Base-by-base conservation (phyloP, 2,113 vertebrate species). In the Propithecus coquereli region DNA sequence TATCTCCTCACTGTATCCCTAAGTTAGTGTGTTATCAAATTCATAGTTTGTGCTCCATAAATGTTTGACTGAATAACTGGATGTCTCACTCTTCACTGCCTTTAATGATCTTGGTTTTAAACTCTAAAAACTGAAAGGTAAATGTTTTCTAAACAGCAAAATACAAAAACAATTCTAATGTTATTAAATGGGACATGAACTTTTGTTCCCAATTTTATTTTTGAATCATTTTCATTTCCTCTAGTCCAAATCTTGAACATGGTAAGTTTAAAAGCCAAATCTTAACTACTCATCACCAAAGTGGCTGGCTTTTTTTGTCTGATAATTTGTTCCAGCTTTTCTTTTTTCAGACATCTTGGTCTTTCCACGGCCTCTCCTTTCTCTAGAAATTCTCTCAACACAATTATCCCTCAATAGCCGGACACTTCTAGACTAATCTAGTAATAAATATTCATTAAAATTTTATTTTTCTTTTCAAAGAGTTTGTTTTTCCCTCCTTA, bases 131-230 rank as follows among this genome's bases (percentile, higher is more conserved):
- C 40, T 18, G 2, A 80, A 92, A 50, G 20, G 61, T 45, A 54
- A 45, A 79, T 45, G 3, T 71, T 81, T 93, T 68, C 32, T 17
- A 47, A 54, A 89, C 47, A 74, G 70, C 5, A 79, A 70, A 17
- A 37, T 66, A 25, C 2, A 52, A 34, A 85, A 82, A 34, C 9
- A 79, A 32, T 86, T 85, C 8, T 66, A 50, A 77, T 81, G 45
- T 84, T 8, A 74, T 91, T 79, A 17, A 52, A 14, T 76, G 18
- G n/a, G 32, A 80, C 14, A 32, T 30, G 32, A 40, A 65, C 13
- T 73, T 94, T 66, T 80, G n/a, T 82, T 90, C 1, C 16, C 43
- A 91, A 17, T 79, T 91, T 94, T 76, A 84, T 43, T 96, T 94
- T 54, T 77, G n/a, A 95, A 37, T 83, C 9, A 9, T 37, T 93